phyloP scores from a whole-genome alignment of 2,888 invertebrate species.

The Agrochola circellaris region DNA sequence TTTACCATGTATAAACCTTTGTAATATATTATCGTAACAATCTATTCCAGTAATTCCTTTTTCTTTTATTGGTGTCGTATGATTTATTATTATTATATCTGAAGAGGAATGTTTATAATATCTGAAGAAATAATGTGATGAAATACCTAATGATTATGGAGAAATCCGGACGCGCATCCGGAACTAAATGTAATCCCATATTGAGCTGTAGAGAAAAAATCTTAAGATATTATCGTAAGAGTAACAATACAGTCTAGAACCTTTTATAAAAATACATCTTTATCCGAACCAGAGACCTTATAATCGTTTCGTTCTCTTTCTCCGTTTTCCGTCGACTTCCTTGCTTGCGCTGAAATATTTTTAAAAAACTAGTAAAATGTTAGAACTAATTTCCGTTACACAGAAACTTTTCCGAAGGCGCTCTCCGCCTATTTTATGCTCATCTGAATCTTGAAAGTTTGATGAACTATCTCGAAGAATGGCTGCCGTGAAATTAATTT shows the following conservation, averaged over 20 bases:
- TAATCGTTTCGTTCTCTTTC: slow-evolving; percentile 26
- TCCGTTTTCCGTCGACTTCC: slow-evolving; percentile 38
- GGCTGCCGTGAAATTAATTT: slow-evolving; percentile 81
- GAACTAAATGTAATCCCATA: slow-evolving; percentile 25
- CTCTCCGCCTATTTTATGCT: slow-evolving; percentile 78
- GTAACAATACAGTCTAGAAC: not conserved
- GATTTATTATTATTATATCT: too few relatives aligned
- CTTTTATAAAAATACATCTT: slow-evolving; percentile 16
- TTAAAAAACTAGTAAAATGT: slow-evolving; percentile 59
- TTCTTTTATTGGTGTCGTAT: not conserved
- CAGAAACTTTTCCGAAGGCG: slow-evolving; percentile 67
- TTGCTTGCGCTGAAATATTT: slow-evolving; percentile 55
- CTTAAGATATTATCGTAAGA: not conserved
- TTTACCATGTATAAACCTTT: not conserved
- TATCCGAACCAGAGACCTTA: slow-evolving; percentile 5
- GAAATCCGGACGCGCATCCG: slow-evolving; percentile 3
- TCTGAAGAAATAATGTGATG: too few relatives aligned
- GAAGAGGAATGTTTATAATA: too few relatives aligned
- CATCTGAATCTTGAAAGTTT: slow-evolving; percentile 79
- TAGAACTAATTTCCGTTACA: slow-evolving; percentile 67
- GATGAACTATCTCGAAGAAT: slow-evolving; percentile 80
- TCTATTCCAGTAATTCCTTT: not conserved
- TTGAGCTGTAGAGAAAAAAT: slow-evolving; percentile 4
- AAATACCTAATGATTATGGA: slow-evolving; percentile 12
- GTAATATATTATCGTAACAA: not conserved